Evolutionary conservation across 2,797 vertebrate species (phyloP).

Genomic region (Epinephelus awoara): DNA sequence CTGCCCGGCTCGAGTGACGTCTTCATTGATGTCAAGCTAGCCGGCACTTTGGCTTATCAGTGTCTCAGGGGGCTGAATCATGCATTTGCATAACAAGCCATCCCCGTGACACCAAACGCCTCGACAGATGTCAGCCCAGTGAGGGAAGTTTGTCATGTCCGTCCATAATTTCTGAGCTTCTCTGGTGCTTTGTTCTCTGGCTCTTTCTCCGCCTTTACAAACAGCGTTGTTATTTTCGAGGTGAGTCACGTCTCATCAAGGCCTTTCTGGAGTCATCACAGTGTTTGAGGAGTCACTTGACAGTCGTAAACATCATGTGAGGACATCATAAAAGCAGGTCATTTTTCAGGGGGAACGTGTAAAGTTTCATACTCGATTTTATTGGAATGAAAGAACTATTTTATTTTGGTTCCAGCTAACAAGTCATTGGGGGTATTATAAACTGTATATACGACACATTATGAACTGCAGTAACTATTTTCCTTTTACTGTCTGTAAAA

Average conservation of each 20-base stretch:
- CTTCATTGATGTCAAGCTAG: constrained; percentile 61
- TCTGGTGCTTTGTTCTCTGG: constrained; percentile 40
- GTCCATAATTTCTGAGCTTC: constrained; percentile 35
- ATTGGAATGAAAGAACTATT: constrained; percentile 27
- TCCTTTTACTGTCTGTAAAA: constrained; percentile 4
- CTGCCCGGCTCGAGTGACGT: constrained; percentile 31
- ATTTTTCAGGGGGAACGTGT: constrained; percentile 36
- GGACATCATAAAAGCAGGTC: constrained; percentile 36
- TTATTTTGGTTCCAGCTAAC: constrained; percentile 34
- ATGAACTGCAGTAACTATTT: constrained; percentile 30
- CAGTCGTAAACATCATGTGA: constrained; percentile 34
- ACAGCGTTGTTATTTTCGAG: constrained; percentile 36
- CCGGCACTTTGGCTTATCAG: constrained; percentile 49
- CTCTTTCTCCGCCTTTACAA: constrained; percentile 12
- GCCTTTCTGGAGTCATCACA: constrained; percentile 25
- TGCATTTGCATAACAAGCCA: constrained; percentile 77
- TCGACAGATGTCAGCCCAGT: constrained; percentile 72
- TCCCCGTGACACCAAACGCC: constrained; percentile 58
- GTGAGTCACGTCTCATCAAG: constrained; percentile 42
- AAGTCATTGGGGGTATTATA: neutral
- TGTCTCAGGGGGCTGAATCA: constrained; percentile 60
- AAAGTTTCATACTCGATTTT: constrained; percentile 39
- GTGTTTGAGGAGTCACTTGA: constrained; percentile 44
- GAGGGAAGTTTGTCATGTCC: constrained; percentile 46
- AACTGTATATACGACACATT: constrained; percentile 15